Evolutionary conservation across 2,113 vertebrate species (phyloP), one percentile per base, ranked within the genome.

Genomic region (Indicator indicator): DNA sequence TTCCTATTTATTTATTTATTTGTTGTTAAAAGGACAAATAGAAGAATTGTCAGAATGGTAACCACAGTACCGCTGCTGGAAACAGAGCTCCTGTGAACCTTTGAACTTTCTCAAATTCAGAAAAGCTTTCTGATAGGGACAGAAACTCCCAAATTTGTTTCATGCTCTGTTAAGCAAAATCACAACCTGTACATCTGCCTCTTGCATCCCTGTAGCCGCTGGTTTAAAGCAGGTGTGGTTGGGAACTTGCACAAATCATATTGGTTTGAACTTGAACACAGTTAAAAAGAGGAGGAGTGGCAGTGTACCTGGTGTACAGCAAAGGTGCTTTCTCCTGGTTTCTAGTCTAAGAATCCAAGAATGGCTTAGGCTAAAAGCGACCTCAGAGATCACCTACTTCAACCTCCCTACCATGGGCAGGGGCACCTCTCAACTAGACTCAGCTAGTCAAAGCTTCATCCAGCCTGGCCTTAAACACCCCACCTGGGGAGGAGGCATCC

Each of bases 171-270:
- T 52, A 21, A 58, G 38, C 36, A 27, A 50, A 76, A 87, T 71
- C 12, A 20, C 42, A 70, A 24, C 59, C 17, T 56, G 12, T 19
- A 12, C 58, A 26, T 48, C 50, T 83, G 42, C 11, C 36, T 87
- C 30, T 56, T 4, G 1, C 12, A 27, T 33, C 50, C 38, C 59
- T 21, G 19, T 30, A 38, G 67, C 65, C 0, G 0, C 58, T 69
- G 74, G 65, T 73, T 84, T 90, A 75, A 32, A 67, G 74, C 15
- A 24, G 42, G 13, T 30, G 8, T 3, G 21, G 9, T 36, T 48
- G 56, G 21, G 24, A 21, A 73, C 70, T 14, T 11, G 28, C 36
- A 48, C 33, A 12, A 24, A 42, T 9, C 6, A 3, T 71, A 64
- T 3, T 32, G 6, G 38, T 59, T 87, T 18, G 40, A 73, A 50